These are phyloP conservation scores for Antedon bifida DNA, from an alignment of 35 echinoderm and acorn worm species.

Conservation along the genomic window DNA sequence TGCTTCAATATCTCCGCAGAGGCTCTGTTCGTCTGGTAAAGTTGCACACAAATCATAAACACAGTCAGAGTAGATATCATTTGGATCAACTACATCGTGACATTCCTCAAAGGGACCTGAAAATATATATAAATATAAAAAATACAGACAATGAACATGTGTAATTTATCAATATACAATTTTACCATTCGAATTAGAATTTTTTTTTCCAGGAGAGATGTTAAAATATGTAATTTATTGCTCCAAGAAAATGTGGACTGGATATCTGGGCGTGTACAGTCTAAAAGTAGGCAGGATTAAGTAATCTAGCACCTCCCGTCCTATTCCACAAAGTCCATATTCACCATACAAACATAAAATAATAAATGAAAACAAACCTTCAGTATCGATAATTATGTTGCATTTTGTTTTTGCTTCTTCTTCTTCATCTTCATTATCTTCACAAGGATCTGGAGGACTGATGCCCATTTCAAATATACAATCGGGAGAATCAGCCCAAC, in stretches of 20 bases:
- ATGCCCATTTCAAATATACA: background rate
- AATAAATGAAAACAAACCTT: background rate
- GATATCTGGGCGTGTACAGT: no score
- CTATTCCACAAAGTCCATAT: no score
- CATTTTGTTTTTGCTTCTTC: background rate
- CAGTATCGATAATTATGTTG: background rate
- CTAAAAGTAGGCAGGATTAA: no score
- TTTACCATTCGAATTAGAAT: no score
- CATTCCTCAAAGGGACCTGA: constrained; percentile 23
- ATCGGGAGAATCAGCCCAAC: background rate
- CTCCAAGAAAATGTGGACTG: no score
- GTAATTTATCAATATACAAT: no score
- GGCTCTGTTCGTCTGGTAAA: background rate
- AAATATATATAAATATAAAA: background rate
- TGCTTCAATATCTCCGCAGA: background rate
- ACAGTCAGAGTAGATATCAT: constrained; percentile 21
- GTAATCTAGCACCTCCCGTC: no score
- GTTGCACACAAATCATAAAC: constrained; percentile 55
- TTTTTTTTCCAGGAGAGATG: no score
- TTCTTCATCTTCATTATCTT: background rate
- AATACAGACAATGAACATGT: background rate
- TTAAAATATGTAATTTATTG: no score
- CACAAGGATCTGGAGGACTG: background rate
- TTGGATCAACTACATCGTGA: constrained; percentile 17
- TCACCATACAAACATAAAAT: no score